Percentiles rank a stretch among this genome's conserved stretches.
Evolutionary conservation across 2,113 vertebrate species (phyloP).

Genomic region (Myotis brandtii): DNA sequence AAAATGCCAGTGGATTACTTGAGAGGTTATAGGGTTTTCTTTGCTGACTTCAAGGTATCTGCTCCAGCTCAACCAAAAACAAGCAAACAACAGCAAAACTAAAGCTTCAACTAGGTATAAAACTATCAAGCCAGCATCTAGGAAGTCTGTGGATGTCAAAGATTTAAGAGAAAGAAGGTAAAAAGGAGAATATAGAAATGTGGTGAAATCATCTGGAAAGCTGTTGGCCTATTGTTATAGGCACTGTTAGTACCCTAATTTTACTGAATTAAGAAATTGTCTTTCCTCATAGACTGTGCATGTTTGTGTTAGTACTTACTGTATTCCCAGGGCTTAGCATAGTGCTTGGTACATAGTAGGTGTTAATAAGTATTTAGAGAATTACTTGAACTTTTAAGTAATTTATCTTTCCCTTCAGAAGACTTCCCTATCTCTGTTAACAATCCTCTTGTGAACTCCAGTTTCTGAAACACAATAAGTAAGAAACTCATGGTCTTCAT

Average conservation of each 20-base stretch:
- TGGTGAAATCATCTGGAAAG: background rate
- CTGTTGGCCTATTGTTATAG: background rate
- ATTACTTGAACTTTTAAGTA: conserved; percentile 6
- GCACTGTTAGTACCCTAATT: background rate
- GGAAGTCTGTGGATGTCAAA: conserved; percentile 17
- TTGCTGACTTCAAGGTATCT: background rate
- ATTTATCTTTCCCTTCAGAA: background rate
- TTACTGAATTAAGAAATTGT: background rate
- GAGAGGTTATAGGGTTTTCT: background rate
- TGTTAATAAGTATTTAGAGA: background rate
- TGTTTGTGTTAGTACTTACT: background rate
- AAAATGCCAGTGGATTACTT: conserved; percentile 30
- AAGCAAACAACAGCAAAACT: background rate
- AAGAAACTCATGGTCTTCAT: background rate
- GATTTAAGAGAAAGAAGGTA: conserved; percentile 16
- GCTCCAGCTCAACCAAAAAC: background rate
- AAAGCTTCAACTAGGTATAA: background rate
- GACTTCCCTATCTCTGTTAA: background rate
- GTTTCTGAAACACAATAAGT: background rate
- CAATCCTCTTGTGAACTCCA: background rate
- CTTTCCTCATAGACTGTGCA: background rate
- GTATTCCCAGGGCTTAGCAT: background rate
- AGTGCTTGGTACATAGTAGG: background rate
- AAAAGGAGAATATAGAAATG: background rate
- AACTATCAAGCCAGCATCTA: background rate